Percentiles rank a stretch among this genome's conserved stretches.
Evolutionary conservation across 2,113 vertebrate species (phyloP).

Genomic region (Cichladusa arquata): DNA sequence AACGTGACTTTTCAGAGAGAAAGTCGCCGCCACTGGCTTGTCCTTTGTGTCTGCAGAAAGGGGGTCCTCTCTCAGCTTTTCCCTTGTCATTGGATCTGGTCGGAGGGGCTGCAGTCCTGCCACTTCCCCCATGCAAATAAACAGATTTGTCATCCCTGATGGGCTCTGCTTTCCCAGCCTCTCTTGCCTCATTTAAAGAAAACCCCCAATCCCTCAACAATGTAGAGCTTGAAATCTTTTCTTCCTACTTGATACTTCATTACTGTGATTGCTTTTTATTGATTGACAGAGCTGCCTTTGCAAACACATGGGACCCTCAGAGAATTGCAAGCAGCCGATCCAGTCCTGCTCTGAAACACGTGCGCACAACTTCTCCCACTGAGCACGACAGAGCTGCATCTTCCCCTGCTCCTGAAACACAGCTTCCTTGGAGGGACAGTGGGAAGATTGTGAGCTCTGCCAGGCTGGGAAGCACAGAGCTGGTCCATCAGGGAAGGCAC

Average conservation of each 20-base stretch:
- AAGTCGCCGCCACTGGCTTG: slow-evolving; percentile 51
- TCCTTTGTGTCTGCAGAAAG: slow-evolving; percentile 59
- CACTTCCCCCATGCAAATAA: slow-evolving; percentile 12
- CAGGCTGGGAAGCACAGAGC: not conserved
- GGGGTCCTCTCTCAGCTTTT: slow-evolving; percentile 48
- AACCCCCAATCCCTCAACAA: not conserved
- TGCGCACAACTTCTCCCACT: rapidly evolving
- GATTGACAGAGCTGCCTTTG: slow-evolving; percentile 51
- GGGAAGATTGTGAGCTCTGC: not conserved
- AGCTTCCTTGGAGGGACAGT: not conserved
- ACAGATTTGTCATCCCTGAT: slow-evolving; percentile 35
- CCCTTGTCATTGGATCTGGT: slow-evolving; percentile 64
- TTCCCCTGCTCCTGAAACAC: not conserved
- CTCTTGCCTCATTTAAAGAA: slow-evolving; percentile 44
- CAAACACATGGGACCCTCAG: not conserved
- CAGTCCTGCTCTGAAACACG: not conserved
- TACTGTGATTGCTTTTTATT: slow-evolving; percentile 62
- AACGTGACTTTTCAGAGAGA: slow-evolving; percentile 73
- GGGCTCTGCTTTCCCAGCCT: slow-evolving; percentile 6
- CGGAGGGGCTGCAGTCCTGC: not conserved
- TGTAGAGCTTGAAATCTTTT: slow-evolving; percentile 45
- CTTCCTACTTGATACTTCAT: slow-evolving; percentile 53
- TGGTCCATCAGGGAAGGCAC: not conserved
- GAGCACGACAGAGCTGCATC: rapidly evolving
- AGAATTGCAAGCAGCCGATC: not conserved